Conservation (phyloP, 2,797 vertebrate genomes). For the Gallinago solitaria region DNA sequence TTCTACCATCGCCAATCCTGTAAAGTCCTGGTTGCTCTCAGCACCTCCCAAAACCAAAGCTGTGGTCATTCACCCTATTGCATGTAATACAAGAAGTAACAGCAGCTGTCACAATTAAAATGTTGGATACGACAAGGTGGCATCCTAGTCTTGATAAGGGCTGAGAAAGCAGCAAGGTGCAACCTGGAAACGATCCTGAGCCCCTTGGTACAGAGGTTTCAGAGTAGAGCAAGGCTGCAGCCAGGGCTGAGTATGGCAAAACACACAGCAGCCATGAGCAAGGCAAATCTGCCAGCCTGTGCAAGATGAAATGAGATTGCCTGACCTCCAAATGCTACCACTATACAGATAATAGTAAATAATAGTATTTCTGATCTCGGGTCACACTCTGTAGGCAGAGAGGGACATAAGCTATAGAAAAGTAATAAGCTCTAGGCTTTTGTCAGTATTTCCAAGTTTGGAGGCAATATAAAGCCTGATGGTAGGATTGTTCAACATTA, state of each 20-base stretch:
- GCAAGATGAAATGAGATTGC: neutral
- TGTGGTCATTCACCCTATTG: neutral
- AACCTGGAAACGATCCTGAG: neutral
- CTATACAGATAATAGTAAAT: neutral
- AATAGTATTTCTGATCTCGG: neutral
- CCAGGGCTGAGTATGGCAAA: neutral
- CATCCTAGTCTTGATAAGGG: neutral
- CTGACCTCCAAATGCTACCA: neutral
- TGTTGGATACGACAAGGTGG: neutral
- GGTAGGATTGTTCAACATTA: neutral
- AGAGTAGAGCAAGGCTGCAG: neutral
- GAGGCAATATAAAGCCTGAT: neutral
- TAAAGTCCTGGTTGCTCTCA: neutral
- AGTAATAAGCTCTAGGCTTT: neutral
- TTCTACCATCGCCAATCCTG: neutral
- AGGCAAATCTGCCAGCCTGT: neutral
- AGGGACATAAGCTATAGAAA: neutral
- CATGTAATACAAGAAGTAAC: neutral
- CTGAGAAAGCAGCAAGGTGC: neutral
- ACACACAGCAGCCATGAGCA: accelerated
- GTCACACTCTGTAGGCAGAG: neutral
- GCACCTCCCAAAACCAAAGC: neutral
- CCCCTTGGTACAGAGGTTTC: neutral
- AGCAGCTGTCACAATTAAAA: neutral
- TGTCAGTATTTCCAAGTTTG: neutral